These are phyloP conservation scores for Brachyistius frenatus DNA, from an alignment of 2,113 vertebrate species.

Conservation along the genomic window DNA sequence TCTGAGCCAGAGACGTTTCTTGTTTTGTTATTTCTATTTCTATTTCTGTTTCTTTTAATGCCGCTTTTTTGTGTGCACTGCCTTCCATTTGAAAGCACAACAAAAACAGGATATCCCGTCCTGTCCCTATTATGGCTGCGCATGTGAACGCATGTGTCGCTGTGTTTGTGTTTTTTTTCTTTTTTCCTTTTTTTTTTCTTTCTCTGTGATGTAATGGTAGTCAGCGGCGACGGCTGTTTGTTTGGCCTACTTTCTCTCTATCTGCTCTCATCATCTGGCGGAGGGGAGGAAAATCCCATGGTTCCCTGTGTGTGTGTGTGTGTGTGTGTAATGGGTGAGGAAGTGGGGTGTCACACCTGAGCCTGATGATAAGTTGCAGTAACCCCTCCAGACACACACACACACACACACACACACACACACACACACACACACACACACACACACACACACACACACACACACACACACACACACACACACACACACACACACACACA, in stretches of 20 bases:
- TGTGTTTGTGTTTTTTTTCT: conserved; percentile 31
- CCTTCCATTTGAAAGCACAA: conserved; percentile 55
- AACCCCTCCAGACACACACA: conserved; percentile 23
- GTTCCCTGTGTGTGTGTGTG: conserved; percentile 50
- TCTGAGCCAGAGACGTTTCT: conserved; percentile 32
- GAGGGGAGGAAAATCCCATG: conserved; percentile 70
- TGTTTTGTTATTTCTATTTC: conserved; percentile 30
- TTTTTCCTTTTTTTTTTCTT: conserved; percentile 9
- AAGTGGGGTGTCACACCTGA: conserved; percentile 74
- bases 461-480: conserved; percentile 22
- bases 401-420: conserved; percentile 28
- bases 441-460: conserved; percentile 12
- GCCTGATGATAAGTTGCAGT: conserved; percentile 66
- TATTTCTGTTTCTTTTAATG: conserved; percentile 1
- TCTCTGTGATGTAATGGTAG: conserved; percentile 70
- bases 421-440: conserved; percentile 36
- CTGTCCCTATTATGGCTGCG: conserved; percentile 26
- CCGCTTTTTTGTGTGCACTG: not conserved
- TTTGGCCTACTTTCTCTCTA: conserved; percentile 78
- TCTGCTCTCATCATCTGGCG: conserved; percentile 76
- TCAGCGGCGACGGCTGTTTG: conserved; percentile 72
- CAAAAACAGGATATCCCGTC: conserved; percentile 77
- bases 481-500: conserved; percentile 27
- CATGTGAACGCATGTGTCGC: conserved; percentile 50
- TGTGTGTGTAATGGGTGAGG: conserved; percentile 40